Base-by-base conservation (phyloP, 2,888 invertebrate genomes). In the Standfussiana lucernea region DNA sequence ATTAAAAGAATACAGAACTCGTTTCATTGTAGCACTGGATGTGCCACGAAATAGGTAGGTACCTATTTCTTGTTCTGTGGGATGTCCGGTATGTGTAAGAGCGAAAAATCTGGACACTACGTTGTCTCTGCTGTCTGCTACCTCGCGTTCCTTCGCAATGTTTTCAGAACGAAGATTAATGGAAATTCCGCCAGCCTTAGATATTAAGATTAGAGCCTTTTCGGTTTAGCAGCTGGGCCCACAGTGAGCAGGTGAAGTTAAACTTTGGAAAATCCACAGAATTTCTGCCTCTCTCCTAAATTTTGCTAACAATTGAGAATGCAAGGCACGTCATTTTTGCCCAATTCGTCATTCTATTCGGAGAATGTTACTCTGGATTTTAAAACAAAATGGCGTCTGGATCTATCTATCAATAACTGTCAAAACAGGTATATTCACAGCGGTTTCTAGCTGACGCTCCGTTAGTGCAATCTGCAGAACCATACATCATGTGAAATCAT, bases 331-430 rank as follows among this genome's bases (percentile, higher is more conserved):
- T 79, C 47, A 61, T 75, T 61, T 35, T 45, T 67, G 62, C 21
- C n/a, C 10, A 75, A 59, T n/a, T n/a, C n/a, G n/a, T n/a, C n/a
- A n/a, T n/a, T n/a, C n/a, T n/a, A 67, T 37, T 50, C 35, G 2
- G 15, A 35, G 47, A 50, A 61, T n/a, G 59, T 59, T n/a, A n/a
- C 70, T 47, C 37, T 42, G 24, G 8, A 47, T 69, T 47, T 56
- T 69, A 80, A 42, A 45, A 35, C 62, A 81, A 77, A 75, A 77
- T 73, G n/a, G 65, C 28, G 35, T 71, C 37, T 40, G 6, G 8
- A 67, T 75, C 66, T 80, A 84, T 83, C 72, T 83, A 80, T 86
- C 84, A 80, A 84, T 84, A 84, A 77, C 84, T 84, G 84, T 84
- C 84, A 72, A 76, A 84, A 84, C 72, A 61, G 71, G 76, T 84